Percentiles rank a stretch among this genome's conserved stretches.
phyloP scores from a whole-genome alignment of 2,888 invertebrate genomes.

The Meteorus cinctellus region DNA sequence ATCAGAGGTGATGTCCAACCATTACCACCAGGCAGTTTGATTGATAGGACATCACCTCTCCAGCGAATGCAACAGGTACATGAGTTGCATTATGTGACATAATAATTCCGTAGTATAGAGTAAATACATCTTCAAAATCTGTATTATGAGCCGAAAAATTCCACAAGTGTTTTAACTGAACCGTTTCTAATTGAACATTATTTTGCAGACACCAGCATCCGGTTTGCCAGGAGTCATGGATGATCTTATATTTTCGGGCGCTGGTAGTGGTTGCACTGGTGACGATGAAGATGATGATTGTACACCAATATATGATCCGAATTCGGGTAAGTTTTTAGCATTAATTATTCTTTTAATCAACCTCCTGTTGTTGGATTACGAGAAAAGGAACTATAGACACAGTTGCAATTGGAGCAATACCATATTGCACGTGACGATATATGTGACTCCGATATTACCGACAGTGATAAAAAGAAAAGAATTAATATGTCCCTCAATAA shows the following conservation, averaged over 20 bases:
- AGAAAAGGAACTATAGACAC: background rate
- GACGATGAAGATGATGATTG: conserved; percentile 95
- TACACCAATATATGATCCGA: conserved; percentile 86
- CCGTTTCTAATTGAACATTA: background rate
- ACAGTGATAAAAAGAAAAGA: background rate
- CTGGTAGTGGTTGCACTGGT: conserved; percentile 91
- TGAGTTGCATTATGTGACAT: background rate
- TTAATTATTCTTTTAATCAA: background rate
- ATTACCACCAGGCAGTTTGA: conserved; percentile 79
- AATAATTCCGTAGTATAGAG: background rate
- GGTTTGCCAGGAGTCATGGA: conserved; percentile 86
- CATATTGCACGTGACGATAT: background rate
- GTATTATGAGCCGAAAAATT: too few species aligned
- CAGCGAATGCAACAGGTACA: conserved; percentile 92
- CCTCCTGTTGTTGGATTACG: background rate
- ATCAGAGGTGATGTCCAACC: conserved; percentile 89
- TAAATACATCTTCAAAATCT: background rate
- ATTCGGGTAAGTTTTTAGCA: conserved; percentile 77
- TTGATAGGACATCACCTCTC: conserved; percentile 83
- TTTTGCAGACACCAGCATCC: conserved; percentile 85
- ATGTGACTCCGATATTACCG: background rate
- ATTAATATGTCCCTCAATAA: too few species aligned
- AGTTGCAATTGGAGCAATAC: background rate
- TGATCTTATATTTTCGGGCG: conserved; percentile 93
- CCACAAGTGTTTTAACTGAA: too few species aligned